These are phyloP conservation scores for Elymnias hypermnestra DNA, from an alignment of 1,140 invertebrate genomes.

Conservation along the genomic window DNA sequence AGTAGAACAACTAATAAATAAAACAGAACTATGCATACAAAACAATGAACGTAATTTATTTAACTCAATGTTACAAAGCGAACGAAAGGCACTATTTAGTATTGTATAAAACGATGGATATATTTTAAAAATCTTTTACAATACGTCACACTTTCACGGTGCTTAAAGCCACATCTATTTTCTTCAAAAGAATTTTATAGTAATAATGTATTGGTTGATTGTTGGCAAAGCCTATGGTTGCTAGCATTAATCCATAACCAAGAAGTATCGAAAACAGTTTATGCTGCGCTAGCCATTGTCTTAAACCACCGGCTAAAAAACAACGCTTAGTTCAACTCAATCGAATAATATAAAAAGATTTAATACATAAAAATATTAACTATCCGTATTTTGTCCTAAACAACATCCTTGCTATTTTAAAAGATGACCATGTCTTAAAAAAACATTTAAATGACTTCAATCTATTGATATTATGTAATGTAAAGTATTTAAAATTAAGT, in stretches of 20 bases:
- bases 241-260: constrained; percentile 67
- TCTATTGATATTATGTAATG: too few species aligned
- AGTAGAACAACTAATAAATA: too few species aligned
- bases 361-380: too few species aligned
- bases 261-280: constrained; percentile 68
- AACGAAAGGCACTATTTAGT: not conserved
- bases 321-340: too few species aligned
- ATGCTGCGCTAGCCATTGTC: constrained; percentile 60
- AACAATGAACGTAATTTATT: not conserved
- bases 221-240: constrained; percentile 68
- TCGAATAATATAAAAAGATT: too few species aligned
- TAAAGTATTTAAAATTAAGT: too few species aligned
- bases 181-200: constrained; percentile 65
- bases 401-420: too few species aligned
- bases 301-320: constrained; percentile 52
- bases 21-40: too few species aligned
- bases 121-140: constrained; percentile 2
- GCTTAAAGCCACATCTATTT: constrained; percentile 52
- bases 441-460: too few species aligned
- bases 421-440: too few species aligned
- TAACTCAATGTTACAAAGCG: constrained; percentile 5
- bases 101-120: not conserved
- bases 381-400: too few species aligned
- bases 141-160: constrained; percentile 48
- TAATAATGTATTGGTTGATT: constrained; percentile 70